Evolutionary conservation across 2,888 invertebrate species (phyloP), one percentile per base, ranked within the genome.

Genomic region (Diplolepis rosae): DNA sequence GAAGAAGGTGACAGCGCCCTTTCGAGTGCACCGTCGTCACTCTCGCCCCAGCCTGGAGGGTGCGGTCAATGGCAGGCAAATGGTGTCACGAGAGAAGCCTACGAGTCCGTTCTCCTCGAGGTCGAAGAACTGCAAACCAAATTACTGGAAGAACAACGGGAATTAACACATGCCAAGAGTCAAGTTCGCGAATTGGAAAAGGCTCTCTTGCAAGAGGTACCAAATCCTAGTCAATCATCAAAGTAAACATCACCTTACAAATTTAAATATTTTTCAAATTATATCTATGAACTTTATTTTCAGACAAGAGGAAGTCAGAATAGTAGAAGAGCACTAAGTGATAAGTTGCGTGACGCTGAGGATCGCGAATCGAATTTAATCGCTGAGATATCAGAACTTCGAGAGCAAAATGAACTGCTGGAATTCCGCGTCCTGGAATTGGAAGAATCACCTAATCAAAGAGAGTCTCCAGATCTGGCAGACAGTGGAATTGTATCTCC

Each of bases 381-480:
- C 82, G 92, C 92, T 82, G 94, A 95, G 85, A 90, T 93, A 77
- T 91, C 93, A 79, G 95, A 95, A 89, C 91, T 94, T 82, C 91
- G 93, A 80, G 95, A 95, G 87, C 95, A 95, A 87, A 94, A 94
- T 87, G 95, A 95, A 89, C 91, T 95, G 78, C 91, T 95, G 86
- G 95, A 95, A 90, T 95, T 95, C 90, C 90, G 95, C 65, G 91
- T 95, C 79, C 90, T 95, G 78, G 95, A 95, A 89, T 89, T 95
- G 80, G 95, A 95, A 87, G 94, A 94, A 87, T 77, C 77, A 35
- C 82, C 82, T 6, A 77, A 83, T 15, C 74, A 75, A 1, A 76
- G 83, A 18, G 84, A 83, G 4, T 84, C 81, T 15, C 81, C 84
- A 0, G 86, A 84, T 66, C 79, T 81, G 4, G 81, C 83, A 13